These are phyloP conservation scores for Pterophyllum scalare DNA, from an alignment of 2,113 vertebrate species.

Conservation along the genomic window DNA sequence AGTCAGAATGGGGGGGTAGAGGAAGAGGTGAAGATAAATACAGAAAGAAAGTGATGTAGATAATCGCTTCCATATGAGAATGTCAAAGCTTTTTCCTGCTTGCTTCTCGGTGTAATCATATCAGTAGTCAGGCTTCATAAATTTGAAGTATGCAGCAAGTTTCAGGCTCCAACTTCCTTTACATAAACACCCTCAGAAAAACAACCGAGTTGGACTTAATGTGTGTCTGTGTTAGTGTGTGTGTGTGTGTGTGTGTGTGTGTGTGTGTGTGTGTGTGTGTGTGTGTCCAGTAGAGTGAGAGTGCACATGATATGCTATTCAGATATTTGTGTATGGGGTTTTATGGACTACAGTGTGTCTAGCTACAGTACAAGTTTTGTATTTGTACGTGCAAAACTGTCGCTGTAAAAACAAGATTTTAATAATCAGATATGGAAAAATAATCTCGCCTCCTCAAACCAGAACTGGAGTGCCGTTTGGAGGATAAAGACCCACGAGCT, in stretches of 20 bases:
- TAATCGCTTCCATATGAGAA: constrained; percentile 77
- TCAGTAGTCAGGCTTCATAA: constrained; percentile 72
- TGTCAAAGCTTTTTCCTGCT: constrained; percentile 64
- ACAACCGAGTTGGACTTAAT: constrained; percentile 59
- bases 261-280: constrained; percentile 22
- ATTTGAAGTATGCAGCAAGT: constrained; percentile 73
- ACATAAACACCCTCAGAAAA: constrained; percentile 78
- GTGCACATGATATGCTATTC: constrained; percentile 10
- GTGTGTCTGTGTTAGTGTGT: constrained; percentile 20
- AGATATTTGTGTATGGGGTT: constrained; percentile 21
- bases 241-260: constrained; percentile 20
- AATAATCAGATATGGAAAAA: not conserved
- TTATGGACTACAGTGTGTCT: not conserved
- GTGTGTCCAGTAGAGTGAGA: not conserved
- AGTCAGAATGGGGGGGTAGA: constrained; percentile 12
- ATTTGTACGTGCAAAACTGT: constrained; percentile 15
- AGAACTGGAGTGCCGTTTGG: not conserved
- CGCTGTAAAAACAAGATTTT: not conserved
- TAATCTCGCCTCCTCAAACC: not conserved
- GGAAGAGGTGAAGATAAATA: constrained; percentile 65
- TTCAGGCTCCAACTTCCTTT: constrained; percentile 72
- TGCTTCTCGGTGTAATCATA: constrained; percentile 74
- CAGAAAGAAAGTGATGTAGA: constrained; percentile 57
- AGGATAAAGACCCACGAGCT: not conserved
- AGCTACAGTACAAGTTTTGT: not conserved